Evolutionary conservation across 2,113 vertebrate genomes (phyloP), one percentile per base, ranked within the genome.

Genomic region (Himantopus leucocephalus): DNA sequence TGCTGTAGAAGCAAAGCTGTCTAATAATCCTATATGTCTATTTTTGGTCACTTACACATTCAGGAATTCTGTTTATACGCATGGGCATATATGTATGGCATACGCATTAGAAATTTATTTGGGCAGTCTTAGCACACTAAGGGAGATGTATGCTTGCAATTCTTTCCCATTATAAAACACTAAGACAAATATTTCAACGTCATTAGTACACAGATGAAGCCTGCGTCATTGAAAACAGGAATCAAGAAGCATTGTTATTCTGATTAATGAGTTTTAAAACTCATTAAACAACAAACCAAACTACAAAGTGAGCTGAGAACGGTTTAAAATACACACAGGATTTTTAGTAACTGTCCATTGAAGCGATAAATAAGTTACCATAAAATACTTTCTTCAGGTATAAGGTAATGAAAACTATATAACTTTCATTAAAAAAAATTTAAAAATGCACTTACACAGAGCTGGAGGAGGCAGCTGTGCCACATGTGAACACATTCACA

Each of bases 1-100:
- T 73, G 77, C 32, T 16, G 53, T 47, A 93, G 78, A 97, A 97
- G 92, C 86, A 93, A 97, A 96, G 74, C 68, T 64, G 10, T 60
- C 63, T 86, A 93, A 88, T 66, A 70, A 70, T 59, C 58, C 29
- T 78, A 4, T 24, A 78, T 18, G 73, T 85, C 73, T 89, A 20
- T 24, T 56, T 96, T 80, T 34, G 24, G 56, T 88, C 68, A 80
- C 73, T 80, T 53, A 74, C 29, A 45, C 52, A 74, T 37, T 5
- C 2, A 23, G 78, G 81, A 87, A 66, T 90, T 94, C 64, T 76
- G 18, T 21, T 77, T 92, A 50, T 29, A 88, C 55, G 79, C 34
- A 66, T 1, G 3, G 29, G 21, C 39, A 39, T 12, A 39, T 39
- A 39, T 39, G 39, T 39, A 39, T 39, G 39, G 39, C 39, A 5